These are phyloP conservation scores for Brachionus koreanus DNA, from an alignment of 1,140 invertebrate genomes.

Conservation along the genomic window DNA sequence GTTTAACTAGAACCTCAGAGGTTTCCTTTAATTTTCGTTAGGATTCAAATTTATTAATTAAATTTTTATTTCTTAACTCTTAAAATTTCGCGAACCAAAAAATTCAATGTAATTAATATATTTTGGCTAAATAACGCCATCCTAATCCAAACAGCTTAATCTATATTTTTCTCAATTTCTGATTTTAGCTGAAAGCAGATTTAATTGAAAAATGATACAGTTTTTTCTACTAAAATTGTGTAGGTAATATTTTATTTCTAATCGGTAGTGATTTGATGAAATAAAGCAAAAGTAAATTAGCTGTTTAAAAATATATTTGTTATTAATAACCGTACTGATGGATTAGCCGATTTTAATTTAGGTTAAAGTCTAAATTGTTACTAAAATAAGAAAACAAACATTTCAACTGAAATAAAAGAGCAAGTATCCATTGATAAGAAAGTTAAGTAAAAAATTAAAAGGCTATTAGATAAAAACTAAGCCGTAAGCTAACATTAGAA, in stretches of 20 bases:
- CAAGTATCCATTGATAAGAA: not conserved
- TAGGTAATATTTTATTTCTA: not conserved
- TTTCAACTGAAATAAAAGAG: not conserved
- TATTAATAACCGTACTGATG: slow-evolving; percentile 4
- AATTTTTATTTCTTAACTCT: too few relatives aligned
- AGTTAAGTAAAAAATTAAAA: slow-evolving; percentile 26
- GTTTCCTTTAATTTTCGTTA: too few relatives aligned
- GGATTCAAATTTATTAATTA: too few relatives aligned
- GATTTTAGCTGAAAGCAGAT: not conserved
- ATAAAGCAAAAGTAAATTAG: not conserved
- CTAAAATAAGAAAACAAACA: not conserved
- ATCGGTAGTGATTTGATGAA: not conserved
- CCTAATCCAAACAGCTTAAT: too few relatives aligned
- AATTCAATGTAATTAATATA: too few relatives aligned
- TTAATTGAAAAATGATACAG: not conserved
- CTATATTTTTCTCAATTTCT: too few relatives aligned
- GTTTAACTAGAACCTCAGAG: too few relatives aligned
- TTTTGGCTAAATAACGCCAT: too few relatives aligned
- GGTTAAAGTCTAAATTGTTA: not conserved
- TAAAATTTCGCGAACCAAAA: too few relatives aligned
- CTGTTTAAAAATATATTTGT: not conserved
- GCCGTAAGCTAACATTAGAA: not conserved
- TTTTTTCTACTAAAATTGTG: not conserved
- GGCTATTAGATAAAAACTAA: slow-evolving; percentile 22
- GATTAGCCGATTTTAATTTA: slow-evolving; percentile 15